Percentiles rank a stretch among this genome's conserved stretches.
These are phyloP conservation scores for Lonchura striata DNA, from an alignment of 2,113 vertebrate species.

Conservation along the genomic window DNA sequence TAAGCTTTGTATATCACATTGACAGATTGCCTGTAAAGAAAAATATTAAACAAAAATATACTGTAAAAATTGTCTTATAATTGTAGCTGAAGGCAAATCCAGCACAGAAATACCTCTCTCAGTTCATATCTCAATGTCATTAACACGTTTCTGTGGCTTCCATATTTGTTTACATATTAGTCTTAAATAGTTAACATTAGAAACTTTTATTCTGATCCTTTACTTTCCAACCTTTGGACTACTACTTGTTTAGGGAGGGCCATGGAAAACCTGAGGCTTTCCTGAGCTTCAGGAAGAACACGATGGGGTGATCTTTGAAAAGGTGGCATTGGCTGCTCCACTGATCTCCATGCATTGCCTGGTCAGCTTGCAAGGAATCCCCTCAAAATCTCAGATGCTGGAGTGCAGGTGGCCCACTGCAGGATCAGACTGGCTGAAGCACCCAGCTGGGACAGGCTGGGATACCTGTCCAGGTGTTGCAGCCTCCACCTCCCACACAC, in stretches of 20 bases:
- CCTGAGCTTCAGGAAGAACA: not conserved
- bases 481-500: not conserved
- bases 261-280: not conserved
- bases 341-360: not conserved
- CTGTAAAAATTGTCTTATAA: slow-evolving; percentile 23
- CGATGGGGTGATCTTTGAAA: not conserved
- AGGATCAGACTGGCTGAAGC: not conserved
- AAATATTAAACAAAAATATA: slow-evolving; percentile 34
- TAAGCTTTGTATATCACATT: slow-evolving; percentile 1
- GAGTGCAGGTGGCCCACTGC: not conserved
- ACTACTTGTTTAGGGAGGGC: not conserved
- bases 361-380: not conserved
- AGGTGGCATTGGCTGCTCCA: not conserved
- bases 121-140: not conserved
- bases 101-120: not conserved
- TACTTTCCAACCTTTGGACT: not conserved
- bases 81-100: slow-evolving; percentile 22
- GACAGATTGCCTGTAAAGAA: slow-evolving; percentile 5
- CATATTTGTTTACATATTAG: not conserved
- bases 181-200: not conserved
- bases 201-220: not conserved
- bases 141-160: not conserved
- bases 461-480: not conserved
- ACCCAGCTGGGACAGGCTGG: not conserved
- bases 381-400: not conserved